Evolutionary conservation across 2,888 invertebrate genomes (phyloP).

Genomic region (Myopa tessellatipennis): DNA sequence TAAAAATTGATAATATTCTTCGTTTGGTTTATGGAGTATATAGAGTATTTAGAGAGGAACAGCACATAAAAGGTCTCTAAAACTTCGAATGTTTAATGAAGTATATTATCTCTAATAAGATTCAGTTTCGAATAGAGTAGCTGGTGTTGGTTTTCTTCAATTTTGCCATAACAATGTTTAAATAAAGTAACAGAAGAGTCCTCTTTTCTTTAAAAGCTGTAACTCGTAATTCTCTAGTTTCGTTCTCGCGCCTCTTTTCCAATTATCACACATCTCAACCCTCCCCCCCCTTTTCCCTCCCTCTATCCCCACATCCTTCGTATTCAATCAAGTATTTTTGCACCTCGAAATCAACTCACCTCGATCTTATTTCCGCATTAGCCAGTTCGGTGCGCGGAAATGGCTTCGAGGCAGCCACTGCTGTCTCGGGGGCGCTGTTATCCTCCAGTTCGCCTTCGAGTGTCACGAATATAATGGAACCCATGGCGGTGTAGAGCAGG

Average conservation of each 20-base stretch:
- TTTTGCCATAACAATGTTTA: no score
- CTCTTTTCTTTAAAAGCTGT: no score
- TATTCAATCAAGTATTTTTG: background rate
- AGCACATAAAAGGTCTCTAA: no score
- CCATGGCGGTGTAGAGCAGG: conserved; percentile 89
- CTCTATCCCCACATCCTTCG: background rate
- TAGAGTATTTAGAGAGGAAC: no score
- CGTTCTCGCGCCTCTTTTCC: background rate
- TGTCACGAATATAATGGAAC: conserved; percentile 90
- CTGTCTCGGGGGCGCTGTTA: conserved; percentile 70
- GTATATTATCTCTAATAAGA: no score
- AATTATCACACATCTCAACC: background rate
- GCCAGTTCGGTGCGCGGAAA: conserved; percentile 72
- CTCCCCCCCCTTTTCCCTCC: background rate
- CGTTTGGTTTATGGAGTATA: no score
- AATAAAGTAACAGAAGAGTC: no score
- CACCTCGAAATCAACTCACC: conserved; percentile 55
- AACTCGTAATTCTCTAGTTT: background rate
- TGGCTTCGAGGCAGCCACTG: conserved; percentile 75
- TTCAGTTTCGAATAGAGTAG: no score
- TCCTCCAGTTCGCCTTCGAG: conserved; percentile 77
- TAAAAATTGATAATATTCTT: no score
- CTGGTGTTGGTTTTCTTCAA: no score
- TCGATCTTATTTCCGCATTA: conserved; percentile 74
- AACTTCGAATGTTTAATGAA: no score